phyloP scores from a whole-genome alignment of 2,113 vertebrate genomes.

The Archilochus colubris region DNA sequence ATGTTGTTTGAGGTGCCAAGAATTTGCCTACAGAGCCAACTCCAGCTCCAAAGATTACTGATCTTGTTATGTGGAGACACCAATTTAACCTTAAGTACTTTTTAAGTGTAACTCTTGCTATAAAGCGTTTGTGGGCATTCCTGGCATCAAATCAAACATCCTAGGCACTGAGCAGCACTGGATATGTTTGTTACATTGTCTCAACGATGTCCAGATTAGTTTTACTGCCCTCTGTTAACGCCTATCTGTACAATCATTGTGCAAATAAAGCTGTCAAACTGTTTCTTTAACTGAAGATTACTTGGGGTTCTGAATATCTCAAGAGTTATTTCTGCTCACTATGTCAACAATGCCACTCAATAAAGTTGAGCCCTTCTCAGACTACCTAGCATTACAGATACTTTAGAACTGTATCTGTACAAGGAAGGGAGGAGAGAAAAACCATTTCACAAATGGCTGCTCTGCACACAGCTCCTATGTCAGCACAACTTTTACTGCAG shows the following conservation, averaged over 20 bases:
- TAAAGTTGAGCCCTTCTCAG: background rate
- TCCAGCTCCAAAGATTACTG: background rate
- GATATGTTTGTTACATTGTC: background rate
- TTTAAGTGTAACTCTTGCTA: slow-evolving; percentile 7
- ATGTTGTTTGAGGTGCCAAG: slow-evolving; percentile 15
- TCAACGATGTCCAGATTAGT: background rate
- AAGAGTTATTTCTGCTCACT: background rate
- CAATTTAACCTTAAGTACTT: slow-evolving; percentile 26
- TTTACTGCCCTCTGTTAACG: background rate
- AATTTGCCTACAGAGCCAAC: slow-evolving; percentile 24
- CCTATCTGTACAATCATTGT: background rate
- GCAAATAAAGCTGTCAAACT: background rate
- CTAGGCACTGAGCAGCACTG: background rate
- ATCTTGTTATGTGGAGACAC: background rate
- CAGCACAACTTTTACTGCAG: fast-evolving
- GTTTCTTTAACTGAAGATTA: background rate
- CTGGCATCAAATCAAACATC: slow-evolving; percentile 38
- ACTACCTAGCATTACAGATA: background rate
- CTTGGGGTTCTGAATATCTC: background rate
- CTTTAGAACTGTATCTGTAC: background rate
- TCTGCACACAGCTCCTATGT: background rate
- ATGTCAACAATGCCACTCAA: background rate
- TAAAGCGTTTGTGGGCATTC: slow-evolving; percentile 40
- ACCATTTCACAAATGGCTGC: background rate
- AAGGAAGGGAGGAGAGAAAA: background rate